Percentiles rank a stretch among this genome's conserved stretches.
Conservation (phyloP, 2,797 vertebrate species). For the Limosa lapponica region DNA sequence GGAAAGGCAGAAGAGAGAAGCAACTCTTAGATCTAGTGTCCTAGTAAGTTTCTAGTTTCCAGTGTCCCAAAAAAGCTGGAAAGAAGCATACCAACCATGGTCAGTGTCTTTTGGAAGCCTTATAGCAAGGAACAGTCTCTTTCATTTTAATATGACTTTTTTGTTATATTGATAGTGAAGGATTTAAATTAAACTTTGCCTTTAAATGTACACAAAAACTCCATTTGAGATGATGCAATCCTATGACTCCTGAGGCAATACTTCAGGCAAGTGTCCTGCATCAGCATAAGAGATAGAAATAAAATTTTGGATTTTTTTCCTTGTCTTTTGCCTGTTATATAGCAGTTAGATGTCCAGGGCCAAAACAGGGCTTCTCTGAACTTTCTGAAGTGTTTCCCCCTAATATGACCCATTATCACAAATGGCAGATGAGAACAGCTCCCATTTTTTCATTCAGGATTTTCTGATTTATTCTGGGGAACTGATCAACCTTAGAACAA, state of each 20-base stretch:
- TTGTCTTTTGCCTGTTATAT: not conserved
- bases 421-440: not conserved
- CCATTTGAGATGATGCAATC: not conserved
- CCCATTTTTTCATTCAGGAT: not conserved
- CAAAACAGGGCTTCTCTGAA: not conserved
- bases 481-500: not conserved
- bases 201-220: not conserved
- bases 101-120: not conserved
- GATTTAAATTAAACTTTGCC: not conserved
- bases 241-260: not conserved
- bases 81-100: not conserved
- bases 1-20: not conserved
- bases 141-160: not conserved
- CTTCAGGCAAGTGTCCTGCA: not conserved
- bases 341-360: not conserved
- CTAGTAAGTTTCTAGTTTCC: not conserved
- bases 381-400: not conserved
- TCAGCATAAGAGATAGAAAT: not conserved
- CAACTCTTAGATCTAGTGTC: not conserved
- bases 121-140: not conserved
- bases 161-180: not conserved
- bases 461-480: not conserved
- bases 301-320: fast-evolving
- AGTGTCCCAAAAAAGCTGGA: not conserved
- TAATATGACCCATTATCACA: not conserved